Percentiles rank a stretch among this genome's conserved stretches.
These are phyloP conservation scores for Lichenostomus cassidix DNA, from an alignment of 2,113 vertebrate species.

Conservation along the genomic window DNA sequence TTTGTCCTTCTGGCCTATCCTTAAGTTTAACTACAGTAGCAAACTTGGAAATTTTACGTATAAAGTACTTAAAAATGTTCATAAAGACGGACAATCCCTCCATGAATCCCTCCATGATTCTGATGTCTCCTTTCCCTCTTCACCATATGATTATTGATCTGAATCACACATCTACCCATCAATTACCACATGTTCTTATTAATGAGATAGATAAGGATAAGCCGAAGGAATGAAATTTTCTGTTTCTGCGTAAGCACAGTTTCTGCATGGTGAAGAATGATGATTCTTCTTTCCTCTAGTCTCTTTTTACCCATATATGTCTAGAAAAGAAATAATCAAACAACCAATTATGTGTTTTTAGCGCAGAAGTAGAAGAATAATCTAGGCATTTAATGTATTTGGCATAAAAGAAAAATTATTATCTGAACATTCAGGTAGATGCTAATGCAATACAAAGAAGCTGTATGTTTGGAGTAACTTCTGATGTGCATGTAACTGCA, in stretches of 20 bases:
- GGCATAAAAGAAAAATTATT: not conserved
- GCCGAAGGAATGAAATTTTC: not conserved
- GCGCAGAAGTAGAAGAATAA: not conserved
- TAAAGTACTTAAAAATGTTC: not conserved
- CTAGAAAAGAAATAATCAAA: not conserved
- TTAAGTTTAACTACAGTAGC: not conserved
- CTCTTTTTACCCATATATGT: not conserved
- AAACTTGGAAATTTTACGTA: not conserved
- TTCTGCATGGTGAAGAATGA: not conserved
- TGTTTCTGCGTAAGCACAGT: not conserved
- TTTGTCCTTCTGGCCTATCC: not conserved
- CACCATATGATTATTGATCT: not conserved
- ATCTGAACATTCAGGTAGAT: not conserved
- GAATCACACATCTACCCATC: not conserved
- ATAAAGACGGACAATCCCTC: rapidly evolving
- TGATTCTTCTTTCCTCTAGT: not conserved
- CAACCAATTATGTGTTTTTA: not conserved
- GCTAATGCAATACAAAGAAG: not conserved
- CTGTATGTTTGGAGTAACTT: not conserved
- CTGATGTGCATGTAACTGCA: not conserved
- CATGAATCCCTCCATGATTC: not conserved
- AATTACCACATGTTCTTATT: not conserved
- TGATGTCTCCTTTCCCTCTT: not conserved
- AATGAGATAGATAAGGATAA: not conserved
- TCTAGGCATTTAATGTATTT: not conserved